Evolutionary conservation across 2,797 vertebrate species (phyloP).

Genomic region (Smutsia gigantea): DNA sequence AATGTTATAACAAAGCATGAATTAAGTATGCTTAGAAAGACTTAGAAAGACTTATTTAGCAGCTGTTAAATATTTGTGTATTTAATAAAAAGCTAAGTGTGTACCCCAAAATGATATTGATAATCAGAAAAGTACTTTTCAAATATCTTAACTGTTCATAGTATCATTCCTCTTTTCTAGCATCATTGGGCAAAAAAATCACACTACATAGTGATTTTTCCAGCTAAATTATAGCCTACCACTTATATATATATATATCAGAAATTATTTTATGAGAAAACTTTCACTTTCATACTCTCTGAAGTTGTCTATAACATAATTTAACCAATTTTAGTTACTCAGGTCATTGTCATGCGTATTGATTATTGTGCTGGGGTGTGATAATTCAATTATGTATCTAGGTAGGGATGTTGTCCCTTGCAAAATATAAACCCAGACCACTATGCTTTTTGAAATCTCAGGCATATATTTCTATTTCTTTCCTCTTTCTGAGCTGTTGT

Average conservation of each 20-base stretch:
- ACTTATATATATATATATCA: not conserved
- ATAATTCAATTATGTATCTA: not conserved
- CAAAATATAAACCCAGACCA: not conserved
- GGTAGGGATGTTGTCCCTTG: not conserved
- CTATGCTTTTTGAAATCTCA: not conserved
- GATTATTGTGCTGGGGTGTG: not conserved
- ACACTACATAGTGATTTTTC: not conserved
- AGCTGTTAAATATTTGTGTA: not conserved
- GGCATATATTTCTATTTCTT: not conserved
- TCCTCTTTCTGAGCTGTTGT: not conserved
- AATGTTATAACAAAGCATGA: not conserved
- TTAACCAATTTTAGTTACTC: not conserved
- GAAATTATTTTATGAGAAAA: not conserved
- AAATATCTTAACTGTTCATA: not conserved
- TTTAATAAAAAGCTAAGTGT: slow-evolving; percentile 24
- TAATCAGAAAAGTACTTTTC: slow-evolving; percentile 21
- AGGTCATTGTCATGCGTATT: not conserved
- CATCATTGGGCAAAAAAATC: not conserved
- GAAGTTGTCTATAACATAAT: not conserved
- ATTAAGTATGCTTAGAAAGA: not conserved
- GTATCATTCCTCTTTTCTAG: not conserved
- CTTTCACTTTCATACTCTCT: slow-evolving; percentile 27
- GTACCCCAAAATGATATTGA: not conserved
- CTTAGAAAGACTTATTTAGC: not conserved
- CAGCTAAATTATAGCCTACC: not conserved